These are phyloP conservation scores for Burhinus oedicnemus DNA, from an alignment of 2,113 vertebrate species.

Conservation along the genomic window DNA sequence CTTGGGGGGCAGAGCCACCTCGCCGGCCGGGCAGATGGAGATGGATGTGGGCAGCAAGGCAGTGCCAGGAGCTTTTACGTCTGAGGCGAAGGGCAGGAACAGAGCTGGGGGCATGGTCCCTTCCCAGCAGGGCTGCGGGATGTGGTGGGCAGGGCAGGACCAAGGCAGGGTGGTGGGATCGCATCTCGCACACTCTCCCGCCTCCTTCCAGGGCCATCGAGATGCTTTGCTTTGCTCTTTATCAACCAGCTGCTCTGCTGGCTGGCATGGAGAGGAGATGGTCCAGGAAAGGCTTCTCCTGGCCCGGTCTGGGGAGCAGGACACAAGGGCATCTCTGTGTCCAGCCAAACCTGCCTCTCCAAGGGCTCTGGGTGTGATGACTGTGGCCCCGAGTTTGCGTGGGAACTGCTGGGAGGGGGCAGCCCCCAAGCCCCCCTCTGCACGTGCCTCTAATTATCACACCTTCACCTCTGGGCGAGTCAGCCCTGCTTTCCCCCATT, in stretches of 20 bases:
- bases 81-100: background rate
- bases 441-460: background rate
- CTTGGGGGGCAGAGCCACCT: background rate
- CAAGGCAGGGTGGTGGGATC: background rate
- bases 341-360: background rate
- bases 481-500: constrained; percentile 14
- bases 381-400: rapidly evolving
- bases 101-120: rapidly evolving
- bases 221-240: background rate
- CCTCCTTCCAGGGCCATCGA: background rate
- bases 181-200: background rate
- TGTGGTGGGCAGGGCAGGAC: background rate
- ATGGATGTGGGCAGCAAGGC: background rate
- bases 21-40: background rate
- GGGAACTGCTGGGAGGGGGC: background rate
- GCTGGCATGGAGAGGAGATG: background rate
- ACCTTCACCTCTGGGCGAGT: background rate
- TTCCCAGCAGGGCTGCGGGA: background rate
- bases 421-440: rapidly evolving
- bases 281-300: background rate
- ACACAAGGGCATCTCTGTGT: background rate
- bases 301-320: rapidly evolving
- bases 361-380: background rate
- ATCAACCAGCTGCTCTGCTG: background rate
- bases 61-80: background rate